Percentiles rank a stretch among this genome's conserved stretches.
phyloP scores from a whole-genome alignment of 2,113 vertebrate species.

The Cryptoleucopteryx plumbea region DNA sequence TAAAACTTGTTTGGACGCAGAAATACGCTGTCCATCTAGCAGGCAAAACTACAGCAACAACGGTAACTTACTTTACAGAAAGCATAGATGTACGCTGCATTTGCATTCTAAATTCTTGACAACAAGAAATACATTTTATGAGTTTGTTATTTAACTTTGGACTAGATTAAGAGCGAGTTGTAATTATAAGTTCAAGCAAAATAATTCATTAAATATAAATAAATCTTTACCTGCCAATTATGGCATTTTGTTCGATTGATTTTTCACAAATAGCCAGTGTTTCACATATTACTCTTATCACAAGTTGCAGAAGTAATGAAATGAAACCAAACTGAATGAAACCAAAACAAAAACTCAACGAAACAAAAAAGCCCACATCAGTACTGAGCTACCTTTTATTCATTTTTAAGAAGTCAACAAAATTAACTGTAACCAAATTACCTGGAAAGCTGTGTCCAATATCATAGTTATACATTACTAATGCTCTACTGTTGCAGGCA shows the following conservation, averaged over 20 bases:
- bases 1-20: neutral
- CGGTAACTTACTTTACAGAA: neutral
- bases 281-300: neutral
- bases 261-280: neutral
- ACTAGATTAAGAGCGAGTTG: neutral
- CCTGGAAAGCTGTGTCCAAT: neutral
- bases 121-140: neutral
- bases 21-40: neutral
- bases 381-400: neutral
- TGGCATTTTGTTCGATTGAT: neutral
- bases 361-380: neutral
- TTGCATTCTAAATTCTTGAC: neutral
- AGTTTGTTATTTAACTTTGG: neutral
- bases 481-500: neutral
- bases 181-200: neutral
- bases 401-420: neutral
- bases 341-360: neutral
- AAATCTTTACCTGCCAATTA: neutral
- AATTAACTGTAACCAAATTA: neutral
- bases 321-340: neutral
- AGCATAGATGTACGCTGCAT: neutral
- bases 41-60: neutral
- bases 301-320: neutral
- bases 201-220: neutral
- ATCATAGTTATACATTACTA: neutral